Conservation (phyloP, 2,797 vertebrate genomes). For the Limosa lapponica region DNA sequence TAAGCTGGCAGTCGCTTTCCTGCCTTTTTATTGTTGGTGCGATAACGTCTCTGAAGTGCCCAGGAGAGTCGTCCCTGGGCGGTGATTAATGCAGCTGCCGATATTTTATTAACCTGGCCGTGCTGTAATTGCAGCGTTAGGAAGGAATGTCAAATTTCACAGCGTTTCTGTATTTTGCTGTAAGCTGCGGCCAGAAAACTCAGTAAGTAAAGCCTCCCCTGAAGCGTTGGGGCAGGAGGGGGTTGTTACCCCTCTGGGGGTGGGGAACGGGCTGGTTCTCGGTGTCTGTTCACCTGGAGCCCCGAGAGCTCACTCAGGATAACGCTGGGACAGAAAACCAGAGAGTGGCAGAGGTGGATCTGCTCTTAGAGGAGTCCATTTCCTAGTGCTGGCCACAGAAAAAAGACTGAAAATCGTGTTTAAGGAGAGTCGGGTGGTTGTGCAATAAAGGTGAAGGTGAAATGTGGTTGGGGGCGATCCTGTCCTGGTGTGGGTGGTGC, state of each 20-base stretch:
- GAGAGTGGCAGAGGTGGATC: not conserved
- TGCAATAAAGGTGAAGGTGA: accelerated
- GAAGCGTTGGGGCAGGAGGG: no score
- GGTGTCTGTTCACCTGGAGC: accelerated
- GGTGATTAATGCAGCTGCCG: not conserved
- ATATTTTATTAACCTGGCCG: not conserved
- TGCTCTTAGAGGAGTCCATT: accelerated
- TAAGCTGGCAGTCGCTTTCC: not conserved
- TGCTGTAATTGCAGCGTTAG: accelerated
- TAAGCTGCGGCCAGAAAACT: not conserved
- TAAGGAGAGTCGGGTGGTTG: accelerated
- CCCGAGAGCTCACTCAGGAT: not conserved
- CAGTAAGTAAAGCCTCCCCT: not conserved
- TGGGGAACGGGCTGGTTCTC: not conserved
- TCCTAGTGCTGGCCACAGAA: not conserved
- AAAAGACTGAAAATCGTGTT: accelerated
- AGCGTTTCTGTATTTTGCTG: accelerated
- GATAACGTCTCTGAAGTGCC: not conserved
- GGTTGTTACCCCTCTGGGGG: not conserved
- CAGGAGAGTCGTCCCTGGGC: accelerated
- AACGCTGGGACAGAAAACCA: accelerated
- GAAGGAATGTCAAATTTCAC: accelerated
- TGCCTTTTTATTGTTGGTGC: not conserved
- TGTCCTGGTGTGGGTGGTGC: accelerated
- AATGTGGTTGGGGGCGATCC: accelerated